phyloP scores from a whole-genome alignment of 2,888 invertebrate genomes.

The Agrotis exclamationis region DNA sequence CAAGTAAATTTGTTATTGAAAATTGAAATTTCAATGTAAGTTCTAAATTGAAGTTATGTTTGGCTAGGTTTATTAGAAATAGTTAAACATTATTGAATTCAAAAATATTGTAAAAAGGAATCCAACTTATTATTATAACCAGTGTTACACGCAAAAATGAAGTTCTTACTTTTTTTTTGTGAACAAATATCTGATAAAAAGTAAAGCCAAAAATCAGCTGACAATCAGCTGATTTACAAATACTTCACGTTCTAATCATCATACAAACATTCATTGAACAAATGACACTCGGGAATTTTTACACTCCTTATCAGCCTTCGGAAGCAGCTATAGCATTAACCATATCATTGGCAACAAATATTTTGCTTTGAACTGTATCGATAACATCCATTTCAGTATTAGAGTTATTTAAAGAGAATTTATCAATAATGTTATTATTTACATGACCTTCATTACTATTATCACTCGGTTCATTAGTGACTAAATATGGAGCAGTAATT shows the following conservation, averaged over 20 bases:
- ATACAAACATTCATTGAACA: conserved; percentile 30
- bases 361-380: neutral
- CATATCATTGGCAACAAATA: neutral
- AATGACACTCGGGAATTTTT: conserved; percentile 22
- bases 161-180: neutral
- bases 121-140: neutral
- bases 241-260: conserved; percentile 22
- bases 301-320: conserved; percentile 29
- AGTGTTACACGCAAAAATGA: neutral
- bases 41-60: neutral
- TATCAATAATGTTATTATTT: conserved; percentile 23
- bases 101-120: neutral
- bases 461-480: neutral
- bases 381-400: neutral
- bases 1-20: neutral
- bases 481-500: neutral
- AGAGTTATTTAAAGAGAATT: conserved; percentile 2
- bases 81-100: no score
- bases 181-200: neutral
- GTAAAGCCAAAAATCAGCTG: neutral
- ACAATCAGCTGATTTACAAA: conserved; percentile 19
- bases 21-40: neutral
- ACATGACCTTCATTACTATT: conserved; percentile 22
- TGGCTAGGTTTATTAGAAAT: no score
- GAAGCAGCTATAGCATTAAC: conserved; percentile 22